Base-by-base conservation (phyloP, 2,888 invertebrate genomes). In the Mactromeris polynyma region DNA sequence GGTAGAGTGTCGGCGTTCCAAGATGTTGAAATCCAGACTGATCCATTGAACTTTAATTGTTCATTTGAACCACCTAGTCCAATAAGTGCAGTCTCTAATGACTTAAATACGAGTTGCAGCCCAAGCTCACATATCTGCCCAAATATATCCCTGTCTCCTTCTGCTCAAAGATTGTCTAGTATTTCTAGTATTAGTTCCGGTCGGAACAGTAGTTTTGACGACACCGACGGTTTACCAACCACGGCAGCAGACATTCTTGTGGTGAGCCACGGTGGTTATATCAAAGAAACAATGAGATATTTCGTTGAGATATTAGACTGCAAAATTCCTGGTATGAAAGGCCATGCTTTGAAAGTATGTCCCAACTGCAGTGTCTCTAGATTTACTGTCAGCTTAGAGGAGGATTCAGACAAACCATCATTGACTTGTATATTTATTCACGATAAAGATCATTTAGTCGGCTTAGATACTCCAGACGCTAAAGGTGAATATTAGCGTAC, bases 351-450 rank as follows among this genome's bases (percentile, higher is more conserved):
- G 64, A 94, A 95, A 73, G 94, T 96, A n/a, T 95, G 96, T 88
- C 96, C 96, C 19, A 97, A 97, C 91, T 96, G 96, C n/a, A 96
- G 96, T 85, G 90, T 97, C 40, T 96, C 96, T 6, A 96, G 95
- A 90, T 96, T 96, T 88, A 95, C 95, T 33, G 94, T 96, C 54
- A 94, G 94, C 26, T 78, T 96, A 1, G 93, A 93, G 73, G 94
- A 95, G 21, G 88, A 91, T 19, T 90, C 91, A 26, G 93, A 93
- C 38, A 90, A 91, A 85, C 96, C 96, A 21, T 93, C 93, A 85
- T 93, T 96, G 33, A 96, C 95, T 38, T 96, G 96, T 91, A 92
- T 95, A 82, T 93, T 94, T 42, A 94, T 96, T 87, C 96, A 96
- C 90, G 96, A 96, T 83, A 96, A 96, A 86, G 96, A 96, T 90